Evolutionary conservation across 1,140 invertebrate genomes (phyloP), one percentile per base, ranked within the genome.

Genomic region (Nasonia vitripennis): DNA sequence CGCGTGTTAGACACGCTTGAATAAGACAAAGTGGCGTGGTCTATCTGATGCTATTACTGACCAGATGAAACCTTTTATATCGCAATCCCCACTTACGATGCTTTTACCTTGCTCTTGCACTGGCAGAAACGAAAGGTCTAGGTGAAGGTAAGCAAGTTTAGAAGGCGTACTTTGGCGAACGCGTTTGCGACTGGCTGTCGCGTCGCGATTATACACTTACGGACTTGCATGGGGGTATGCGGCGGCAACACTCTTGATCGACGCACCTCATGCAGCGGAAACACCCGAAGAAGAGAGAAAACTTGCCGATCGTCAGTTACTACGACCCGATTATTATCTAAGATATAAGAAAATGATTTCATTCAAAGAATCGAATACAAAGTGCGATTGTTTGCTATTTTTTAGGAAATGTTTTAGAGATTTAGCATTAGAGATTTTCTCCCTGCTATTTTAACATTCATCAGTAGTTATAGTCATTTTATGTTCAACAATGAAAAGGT

Each of bases 51-150:
- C 84, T 87, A 91, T 91, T 91, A 88, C 91, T 90, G 91, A 89
- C 89, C 86, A 90, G 91, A 91, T 90, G 91, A 92, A 89, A 93
- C 90, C 90, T 91, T 93, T 93, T 93, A 93, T 93, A 93, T 91
- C 85, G 86, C 87, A 87, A 92, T 92, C 92, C 93, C 93, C 93
- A 91, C 92, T 93, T 86, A 45, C 20, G 20, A 17, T 45, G 45
- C 51, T 68, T 73, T 37, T 34, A 5, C 34, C 48, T 71, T 82
- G 74, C n/a, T 78, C 80, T 82, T 82, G 62, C 74, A 41, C 85
- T 88, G 81, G 90, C 6, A 88, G 84, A 89, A 93, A 92, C 93
- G 92, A 93, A 92, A 93, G 92, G 93, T 93, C 93, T 93, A 93
- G 93, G 93, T 93, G 93, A 93, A 93, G 93, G 93, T 93, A 93